phyloP scores from a whole-genome alignment of 1,140 invertebrate species.

The Dermatophagoides farinae region DNA sequence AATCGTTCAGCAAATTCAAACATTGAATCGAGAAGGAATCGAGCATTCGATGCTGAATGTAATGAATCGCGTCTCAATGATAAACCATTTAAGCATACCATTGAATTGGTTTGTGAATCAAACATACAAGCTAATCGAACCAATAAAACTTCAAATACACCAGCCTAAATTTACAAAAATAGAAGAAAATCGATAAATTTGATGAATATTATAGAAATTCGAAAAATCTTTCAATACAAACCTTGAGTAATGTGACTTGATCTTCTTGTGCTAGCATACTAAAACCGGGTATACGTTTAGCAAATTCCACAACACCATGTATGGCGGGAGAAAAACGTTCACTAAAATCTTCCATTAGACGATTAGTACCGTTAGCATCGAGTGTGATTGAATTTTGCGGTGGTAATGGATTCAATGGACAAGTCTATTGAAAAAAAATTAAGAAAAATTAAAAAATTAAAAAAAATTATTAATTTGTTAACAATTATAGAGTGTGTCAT shows the following conservation, averaged over 20 bases:
- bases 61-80: slow-evolving; percentile 70
- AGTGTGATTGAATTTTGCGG: slow-evolving; percentile 36
- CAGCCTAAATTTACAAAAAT: slow-evolving; percentile 27
- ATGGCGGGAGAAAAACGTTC: slow-evolving; percentile 85
- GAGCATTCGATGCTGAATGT: slow-evolving; percentile 60
- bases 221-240: slow-evolving; percentile 22
- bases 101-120: slow-evolving; percentile 52
- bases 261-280: slow-evolving; percentile 79
- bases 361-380: slow-evolving; percentile 29
- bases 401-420: slow-evolving; percentile 71
- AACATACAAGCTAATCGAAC: slow-evolving; percentile 84
- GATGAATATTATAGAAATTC: neutral
- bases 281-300: slow-evolving; percentile 90
- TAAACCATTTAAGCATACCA: slow-evolving; percentile 78
- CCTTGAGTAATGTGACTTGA: slow-evolving; percentile 86
- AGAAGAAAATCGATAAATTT: slow-evolving; percentile 1
- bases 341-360: slow-evolving; percentile 63
- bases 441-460: slow-evolving; percentile 14
- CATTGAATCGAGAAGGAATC: slow-evolving; percentile 85
- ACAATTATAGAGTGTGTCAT: no score
- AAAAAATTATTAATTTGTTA: neutral
- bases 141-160: slow-evolving; percentile 77
- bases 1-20: slow-evolving; percentile 90
- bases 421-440: slow-evolving; percentile 55
- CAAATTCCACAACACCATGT: slow-evolving; percentile 88